Evolutionary conservation across 1,140 invertebrate species (phyloP).

Genomic region (Brachionus sp.): DNA sequence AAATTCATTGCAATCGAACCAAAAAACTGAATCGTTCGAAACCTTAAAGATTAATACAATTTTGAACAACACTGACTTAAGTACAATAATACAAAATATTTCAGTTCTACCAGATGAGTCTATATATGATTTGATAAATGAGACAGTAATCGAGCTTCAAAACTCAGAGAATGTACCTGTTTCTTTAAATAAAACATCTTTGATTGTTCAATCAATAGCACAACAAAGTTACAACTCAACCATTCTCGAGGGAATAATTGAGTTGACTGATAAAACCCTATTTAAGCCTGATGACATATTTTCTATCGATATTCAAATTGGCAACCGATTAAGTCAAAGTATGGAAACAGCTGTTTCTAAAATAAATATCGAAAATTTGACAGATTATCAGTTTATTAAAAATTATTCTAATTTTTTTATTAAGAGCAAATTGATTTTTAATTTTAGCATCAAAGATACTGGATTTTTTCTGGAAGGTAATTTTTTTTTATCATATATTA

Average conservation of each 20-base stretch:
- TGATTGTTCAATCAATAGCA: neutral
- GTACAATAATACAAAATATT: neutral
- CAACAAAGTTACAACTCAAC: neutral
- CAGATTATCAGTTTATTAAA: neutral
- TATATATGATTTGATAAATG: neutral
- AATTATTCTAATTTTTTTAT: conserved; percentile 1
- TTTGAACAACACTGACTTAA: neutral
- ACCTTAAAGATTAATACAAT: neutral
- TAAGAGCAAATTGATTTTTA: neutral
- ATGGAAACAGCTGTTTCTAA: neutral
- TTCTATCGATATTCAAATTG: neutral
- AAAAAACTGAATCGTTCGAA: neutral
- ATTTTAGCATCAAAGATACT: neutral
- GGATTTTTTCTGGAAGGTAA: neutral
- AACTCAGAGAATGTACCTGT: neutral
- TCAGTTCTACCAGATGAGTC: neutral
- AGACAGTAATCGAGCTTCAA: neutral
- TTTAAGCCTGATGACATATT: neutral
- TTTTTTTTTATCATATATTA: no score
- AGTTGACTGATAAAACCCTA: neutral
- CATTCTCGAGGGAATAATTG: neutral
- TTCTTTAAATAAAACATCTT: neutral
- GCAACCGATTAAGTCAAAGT: neutral
- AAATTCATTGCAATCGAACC: neutral
- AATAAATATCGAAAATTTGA: neutral